These are phyloP conservation scores for Xiphorhynchus erythropygius DNA, from an alignment of 2,797 vertebrate species.

Conservation along the genomic window DNA sequence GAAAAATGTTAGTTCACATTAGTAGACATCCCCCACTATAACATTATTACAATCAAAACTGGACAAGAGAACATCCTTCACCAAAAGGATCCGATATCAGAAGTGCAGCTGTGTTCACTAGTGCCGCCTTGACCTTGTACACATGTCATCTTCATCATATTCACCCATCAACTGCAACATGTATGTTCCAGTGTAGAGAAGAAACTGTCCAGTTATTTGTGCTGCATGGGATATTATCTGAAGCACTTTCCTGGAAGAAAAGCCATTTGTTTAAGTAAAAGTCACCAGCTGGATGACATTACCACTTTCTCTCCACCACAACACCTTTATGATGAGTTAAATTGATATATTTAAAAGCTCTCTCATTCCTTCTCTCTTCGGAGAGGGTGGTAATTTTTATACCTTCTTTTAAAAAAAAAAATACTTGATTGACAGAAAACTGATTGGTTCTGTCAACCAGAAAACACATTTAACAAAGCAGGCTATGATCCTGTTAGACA, in stretches of 20 bases:
- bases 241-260: constrained; percentile 75
- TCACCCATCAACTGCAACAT: constrained; percentile 76
- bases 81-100: background rate
- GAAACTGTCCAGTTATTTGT: constrained; percentile 80
- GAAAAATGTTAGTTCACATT: background rate
- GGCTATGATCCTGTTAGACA: background rate
- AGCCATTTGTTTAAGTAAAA: background rate
- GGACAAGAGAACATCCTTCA: background rate
- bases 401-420: background rate
- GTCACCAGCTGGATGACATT: background rate
- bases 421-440: background rate
- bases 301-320: background rate
- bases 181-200: constrained; percentile 75
- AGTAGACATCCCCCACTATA: background rate
- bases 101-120: background rate
- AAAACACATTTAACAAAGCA: background rate
- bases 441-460: background rate
- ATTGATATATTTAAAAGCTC: background rate
- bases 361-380: background rate
- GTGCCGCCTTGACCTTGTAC: background rate
- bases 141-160: constrained; percentile 47
- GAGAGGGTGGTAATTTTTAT: background rate
- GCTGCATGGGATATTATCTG: constrained; percentile 74
- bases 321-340: background rate
- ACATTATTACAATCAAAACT: background rate